phyloP scores from a whole-genome alignment of 1,140 invertebrate genomes.

The Lysiphlebus fabarum region DNA sequence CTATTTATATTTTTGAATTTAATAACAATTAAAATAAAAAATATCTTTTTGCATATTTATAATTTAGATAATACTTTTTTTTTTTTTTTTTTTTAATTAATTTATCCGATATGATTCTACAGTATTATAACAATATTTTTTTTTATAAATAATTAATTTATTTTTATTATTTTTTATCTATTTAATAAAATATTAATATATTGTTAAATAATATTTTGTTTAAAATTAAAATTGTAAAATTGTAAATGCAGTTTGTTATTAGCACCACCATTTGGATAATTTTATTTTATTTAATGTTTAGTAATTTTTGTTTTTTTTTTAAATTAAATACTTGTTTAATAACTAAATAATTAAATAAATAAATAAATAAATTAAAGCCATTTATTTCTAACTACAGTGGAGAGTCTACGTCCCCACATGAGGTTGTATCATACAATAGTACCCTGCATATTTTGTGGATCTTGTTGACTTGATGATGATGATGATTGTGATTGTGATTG shows the following conservation, averaged over 20 bases:
- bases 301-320: too few species aligned
- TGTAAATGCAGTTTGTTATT: slow-evolving; percentile 53
- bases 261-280: slow-evolving; percentile 50
- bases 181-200: too few species aligned
- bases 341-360: slow-evolving; percentile 14
- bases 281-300: too few species aligned
- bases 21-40: too few species aligned
- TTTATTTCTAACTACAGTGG: slow-evolving; percentile 66
- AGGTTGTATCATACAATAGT: slow-evolving; percentile 91
- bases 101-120: too few species aligned
- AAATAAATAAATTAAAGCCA: slow-evolving; percentile 62
- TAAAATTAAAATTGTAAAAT: slow-evolving; percentile 47
- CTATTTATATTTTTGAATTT: too few species aligned
- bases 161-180: too few species aligned
- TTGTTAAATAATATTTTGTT: neutral
- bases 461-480: slow-evolving; percentile 50
- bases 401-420: slow-evolving; percentile 79
- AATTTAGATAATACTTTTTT: too few species aligned
- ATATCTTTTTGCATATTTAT: too few species aligned
- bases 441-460: slow-evolving; percentile 76
- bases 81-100: too few species aligned
- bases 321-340: slow-evolving; percentile 8
- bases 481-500: slow-evolving; percentile 25
- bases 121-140: too few species aligned
- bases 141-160: too few species aligned